phyloP scores from a whole-genome alignment of 1,140 invertebrate species.

The Aphidius gifuensis region DNA sequence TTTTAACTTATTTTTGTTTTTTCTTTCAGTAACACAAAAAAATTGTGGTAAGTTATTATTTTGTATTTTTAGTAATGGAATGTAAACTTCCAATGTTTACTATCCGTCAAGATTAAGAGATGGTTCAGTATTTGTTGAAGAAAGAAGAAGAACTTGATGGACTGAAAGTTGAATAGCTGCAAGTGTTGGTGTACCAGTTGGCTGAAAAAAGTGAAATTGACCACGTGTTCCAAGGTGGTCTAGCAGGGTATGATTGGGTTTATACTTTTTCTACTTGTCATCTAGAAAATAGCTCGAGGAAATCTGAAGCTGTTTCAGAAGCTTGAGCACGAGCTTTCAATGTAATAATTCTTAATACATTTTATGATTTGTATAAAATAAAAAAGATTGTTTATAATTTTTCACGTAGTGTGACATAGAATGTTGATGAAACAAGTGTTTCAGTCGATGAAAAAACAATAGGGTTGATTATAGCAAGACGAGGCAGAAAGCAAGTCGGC shows the following conservation, averaged over 20 bases:
- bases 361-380: constrained; percentile 13
- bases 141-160: too few relatives aligned
- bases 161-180: constrained; percentile 27
- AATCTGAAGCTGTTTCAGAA: constrained; percentile 13
- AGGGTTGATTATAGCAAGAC: constrained; percentile 36
- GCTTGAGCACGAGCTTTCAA: constrained; percentile 20
- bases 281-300: constrained; percentile 4
- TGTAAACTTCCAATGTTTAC: too few relatives aligned
- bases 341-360: constrained; percentile 19
- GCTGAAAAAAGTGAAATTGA: constrained; percentile 32
- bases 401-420: constrained; percentile 4
- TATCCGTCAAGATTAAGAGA: constrained; percentile 23
- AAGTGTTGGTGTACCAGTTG: constrained; percentile 31
- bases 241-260: constrained; percentile 32
- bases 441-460: background rate
- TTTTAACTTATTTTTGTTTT: too few relatives aligned
- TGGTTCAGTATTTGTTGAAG: constrained; percentile 28
- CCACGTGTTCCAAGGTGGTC: constrained; percentile 27
- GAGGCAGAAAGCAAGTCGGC: constrained; percentile 36
- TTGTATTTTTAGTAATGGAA: too few relatives aligned
- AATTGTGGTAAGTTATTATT: too few relatives aligned
- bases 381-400: background rate
- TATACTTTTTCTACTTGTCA: constrained; percentile 28
- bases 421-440: constrained; percentile 6
- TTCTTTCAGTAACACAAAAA: too few relatives aligned